Base-by-base conservation (phyloP, 53 echinoderm and acorn worm genomes). In the Temnopleurus reevesii region DNA sequence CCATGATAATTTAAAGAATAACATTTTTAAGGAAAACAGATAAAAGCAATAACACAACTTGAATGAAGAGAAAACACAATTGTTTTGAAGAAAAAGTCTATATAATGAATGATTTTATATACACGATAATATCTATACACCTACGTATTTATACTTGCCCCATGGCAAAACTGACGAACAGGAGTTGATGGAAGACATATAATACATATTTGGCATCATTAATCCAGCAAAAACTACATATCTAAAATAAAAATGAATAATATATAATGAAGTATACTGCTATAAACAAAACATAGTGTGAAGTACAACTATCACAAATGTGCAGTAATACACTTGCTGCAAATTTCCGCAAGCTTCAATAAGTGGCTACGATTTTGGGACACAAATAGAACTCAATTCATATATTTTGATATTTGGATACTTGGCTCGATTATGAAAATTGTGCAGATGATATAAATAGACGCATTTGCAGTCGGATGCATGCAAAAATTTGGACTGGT, bases 71-170 rank as follows among this genome's bases (percentile, higher is more conserved):
- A 71, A 21, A 5, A 71, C 36, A 71, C 21, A 41, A 17, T 13
- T 21, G 7, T 38, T 41, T 71, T 41, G 23, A 71, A 71, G 71
- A 41, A 71, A n/a, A 38, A 27, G 35, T 4, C 21, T 56, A 71
- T 71, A 71, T 71, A 71, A 55, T 18, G 71, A 41, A 41, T 71
- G 71, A 41, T 71, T 71, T 71, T 71, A 41, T 71, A 71, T 71
- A 71, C 41, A 71, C n/a, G n/a, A n/a, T n/a, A n/a, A n/a, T n/a
- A 71, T 0, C 41, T 38, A 8, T 71, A 71, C 71, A 71, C 23
- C 21, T 38, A 38, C 41, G 27, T 25, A 41, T 0, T 8, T 0
- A 71, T 12, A 5, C 30, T n/a, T 71, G 71, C 71, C 71, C 41
- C 38, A 38, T 41, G 63, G 38, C 71, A 71, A 38, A 36, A n/a